These are phyloP conservation scores for Aptenodytes forsteri DNA, from an alignment of 2,113 vertebrate genomes.

Conservation along the genomic window DNA sequence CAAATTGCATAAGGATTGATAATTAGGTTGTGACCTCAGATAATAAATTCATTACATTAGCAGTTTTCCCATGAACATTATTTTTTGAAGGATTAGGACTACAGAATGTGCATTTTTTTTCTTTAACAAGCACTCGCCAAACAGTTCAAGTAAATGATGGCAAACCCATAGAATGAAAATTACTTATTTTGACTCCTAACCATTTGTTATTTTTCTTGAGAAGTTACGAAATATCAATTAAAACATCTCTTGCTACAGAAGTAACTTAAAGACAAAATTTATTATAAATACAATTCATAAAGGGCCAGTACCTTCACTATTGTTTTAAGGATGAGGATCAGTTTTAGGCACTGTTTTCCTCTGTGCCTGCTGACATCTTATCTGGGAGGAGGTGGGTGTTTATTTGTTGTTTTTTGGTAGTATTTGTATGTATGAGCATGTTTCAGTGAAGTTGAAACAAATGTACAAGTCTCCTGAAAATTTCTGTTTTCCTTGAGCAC, in stretches of 20 bases:
- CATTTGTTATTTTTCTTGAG: background rate
- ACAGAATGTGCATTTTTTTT: background rate
- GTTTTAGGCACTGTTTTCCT: background rate
- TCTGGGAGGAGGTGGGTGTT: background rate
- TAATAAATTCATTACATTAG: background rate
- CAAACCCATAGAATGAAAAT: background rate
- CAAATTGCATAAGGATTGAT: background rate
- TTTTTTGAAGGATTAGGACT: background rate
- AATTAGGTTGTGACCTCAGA: background rate
- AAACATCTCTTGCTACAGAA: background rate
- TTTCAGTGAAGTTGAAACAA: background rate
- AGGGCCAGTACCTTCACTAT: rapidly evolving
- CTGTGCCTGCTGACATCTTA: background rate
- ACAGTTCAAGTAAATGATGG: background rate
- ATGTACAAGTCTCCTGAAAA: background rate
- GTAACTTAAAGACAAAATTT: background rate
- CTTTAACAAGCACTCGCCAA: background rate
- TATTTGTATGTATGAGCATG: background rate
- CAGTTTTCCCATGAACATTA: background rate
- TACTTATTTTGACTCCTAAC: background rate
- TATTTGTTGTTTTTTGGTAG: background rate
- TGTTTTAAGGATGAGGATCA: background rate
- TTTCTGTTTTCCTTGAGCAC: background rate
- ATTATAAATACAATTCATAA: background rate
- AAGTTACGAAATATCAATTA: background rate